A percentile compares a stretch with the other conserved stretches of the same genome.
Conservation (phyloP, 2,797 vertebrate genomes). For the Sebastes nivosus region DNA sequence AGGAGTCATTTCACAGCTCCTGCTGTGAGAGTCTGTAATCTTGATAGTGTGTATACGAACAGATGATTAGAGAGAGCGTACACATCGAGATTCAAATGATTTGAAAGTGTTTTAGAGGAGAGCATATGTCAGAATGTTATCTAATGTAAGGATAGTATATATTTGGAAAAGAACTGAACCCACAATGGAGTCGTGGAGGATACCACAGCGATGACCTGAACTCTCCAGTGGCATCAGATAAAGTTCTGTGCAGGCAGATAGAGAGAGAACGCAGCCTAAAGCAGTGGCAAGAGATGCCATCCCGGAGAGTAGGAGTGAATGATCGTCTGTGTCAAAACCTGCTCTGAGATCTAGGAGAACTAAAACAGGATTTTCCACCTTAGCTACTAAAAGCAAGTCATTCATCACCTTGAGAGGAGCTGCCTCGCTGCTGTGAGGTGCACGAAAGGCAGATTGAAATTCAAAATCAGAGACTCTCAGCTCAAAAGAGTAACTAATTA, state of each 20-base stretch:
- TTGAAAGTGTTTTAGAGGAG: background rate
- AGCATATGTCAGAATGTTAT: background rate
- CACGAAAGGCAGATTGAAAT: slow-evolving; percentile 28
- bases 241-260: slow-evolving; percentile 39
- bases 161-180: slow-evolving; percentile 22
- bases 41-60: background rate
- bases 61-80: background rate
- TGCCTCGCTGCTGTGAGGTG: slow-evolving; percentile 19
- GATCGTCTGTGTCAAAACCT: slow-evolving; percentile 61
- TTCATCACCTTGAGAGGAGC: slow-evolving; percentile 52
- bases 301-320: slow-evolving; percentile 62
- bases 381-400: slow-evolving; percentile 52
- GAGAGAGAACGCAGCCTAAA: slow-evolving; percentile 46
- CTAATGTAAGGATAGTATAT: slow-evolving; percentile 19
- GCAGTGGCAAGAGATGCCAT: slow-evolving; percentile 45
- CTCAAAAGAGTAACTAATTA: slow-evolving; percentile 34
- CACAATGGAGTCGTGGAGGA: slow-evolving; percentile 1
- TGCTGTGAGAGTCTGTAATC: background rate
- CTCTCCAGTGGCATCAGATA: slow-evolving; percentile 45
- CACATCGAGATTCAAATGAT: background rate
- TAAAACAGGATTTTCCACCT: slow-evolving; percentile 65
- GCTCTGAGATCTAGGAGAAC: slow-evolving; percentile 44
- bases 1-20: background rate
- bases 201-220: slow-evolving; percentile 33
- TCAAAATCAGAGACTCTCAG: slow-evolving; percentile 11